Base-by-base conservation (phyloP, 2,797 vertebrate genomes). In the Microctenopoma stevenorrisi region DNA sequence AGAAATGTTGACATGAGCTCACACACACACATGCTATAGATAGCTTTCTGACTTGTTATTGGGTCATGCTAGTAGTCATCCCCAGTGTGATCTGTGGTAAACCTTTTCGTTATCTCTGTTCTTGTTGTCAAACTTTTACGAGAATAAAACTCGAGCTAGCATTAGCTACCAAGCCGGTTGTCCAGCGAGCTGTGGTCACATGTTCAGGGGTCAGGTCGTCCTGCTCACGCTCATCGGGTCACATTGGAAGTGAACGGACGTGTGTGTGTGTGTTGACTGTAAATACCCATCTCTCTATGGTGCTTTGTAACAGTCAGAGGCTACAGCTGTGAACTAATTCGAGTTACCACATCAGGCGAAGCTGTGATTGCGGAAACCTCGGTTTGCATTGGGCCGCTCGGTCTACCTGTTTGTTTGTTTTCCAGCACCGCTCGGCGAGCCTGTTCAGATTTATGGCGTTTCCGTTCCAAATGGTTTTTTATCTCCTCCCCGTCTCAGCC, bases 361-460 rank as follows among this genome's bases (percentile, higher is more conserved):
- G 59, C 44, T 72, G 71, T 35, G 48, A 52, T 50, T 30, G 63
- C 16, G 8, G 66, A 58, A 52, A 58, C 82, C 55, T 44, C 0
- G 3, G 77, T 88, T 83, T 80, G 70, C 62, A 9, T 53, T 44
- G 70, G 72, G 38, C 18, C 61, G 56, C 40, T 79, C 46, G 16
- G 60, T 79, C 64, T 50, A 72, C 57, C 62, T 78, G 50, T 78
- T 76, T 91, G 85, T 88, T 92, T 89, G 81, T 79, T 86, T 72
- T 83, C 25, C 47, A 59, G 67, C 46, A 73, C 42, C 70, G 81
- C 78, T 62, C 81, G 79, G 75, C 90, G 87, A 91, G 80, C 60
- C 65, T 75, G 84, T 87, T 87, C 82, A 14, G 56, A 63, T 37
- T 33, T 72, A 44, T 76, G 58, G 76, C 86, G 85, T 86, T 85